phyloP scores from a whole-genome alignment of 1,140 invertebrate genomes.

The Phocides pigmalion region DNA sequence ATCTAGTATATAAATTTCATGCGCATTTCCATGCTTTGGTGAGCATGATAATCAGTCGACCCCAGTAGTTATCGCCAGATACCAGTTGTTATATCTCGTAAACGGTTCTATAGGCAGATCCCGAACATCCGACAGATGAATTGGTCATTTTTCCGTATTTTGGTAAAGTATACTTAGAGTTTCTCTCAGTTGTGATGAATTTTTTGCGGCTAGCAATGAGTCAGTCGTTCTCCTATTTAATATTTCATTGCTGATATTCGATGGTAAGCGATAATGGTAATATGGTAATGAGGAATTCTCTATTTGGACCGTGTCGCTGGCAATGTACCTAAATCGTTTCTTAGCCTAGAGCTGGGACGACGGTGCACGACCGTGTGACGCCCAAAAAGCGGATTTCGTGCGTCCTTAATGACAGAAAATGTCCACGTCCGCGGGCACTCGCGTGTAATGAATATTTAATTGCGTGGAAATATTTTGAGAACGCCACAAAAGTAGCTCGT shows the following conservation, averaged over 20 bases:
- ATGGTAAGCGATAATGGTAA: slow-evolving; percentile 19
- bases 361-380: slow-evolving; percentile 44
- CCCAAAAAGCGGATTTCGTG: slow-evolving; percentile 47
- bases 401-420: slow-evolving; percentile 68
- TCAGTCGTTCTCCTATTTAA: slow-evolving; percentile 12
- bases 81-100: no score
- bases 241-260: slow-evolving; percentile 23
- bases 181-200: no score
- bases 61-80: no score
- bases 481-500: slow-evolving; percentile 43
- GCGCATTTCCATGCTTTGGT: no score
- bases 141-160: no score
- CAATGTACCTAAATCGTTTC: slow-evolving; percentile 33
- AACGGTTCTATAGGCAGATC: no score
- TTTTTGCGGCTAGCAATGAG: no score
- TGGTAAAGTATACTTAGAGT: no score
- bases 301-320: slow-evolving; percentile 18
- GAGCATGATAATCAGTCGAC: no score
- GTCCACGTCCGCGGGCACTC: slow-evolving; percentile 48
- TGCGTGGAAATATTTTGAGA: slow-evolving; percentile 65
- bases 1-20: no score
- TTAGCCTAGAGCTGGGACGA: slow-evolving; percentile 40
- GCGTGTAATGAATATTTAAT: slow-evolving; percentile 78
- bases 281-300: slow-evolving; percentile 10
- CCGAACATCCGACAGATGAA: no score